Evolutionary conservation across 2,113 vertebrate genomes (phyloP).

Genomic region (Lagenorhynchus albirostris): DNA sequence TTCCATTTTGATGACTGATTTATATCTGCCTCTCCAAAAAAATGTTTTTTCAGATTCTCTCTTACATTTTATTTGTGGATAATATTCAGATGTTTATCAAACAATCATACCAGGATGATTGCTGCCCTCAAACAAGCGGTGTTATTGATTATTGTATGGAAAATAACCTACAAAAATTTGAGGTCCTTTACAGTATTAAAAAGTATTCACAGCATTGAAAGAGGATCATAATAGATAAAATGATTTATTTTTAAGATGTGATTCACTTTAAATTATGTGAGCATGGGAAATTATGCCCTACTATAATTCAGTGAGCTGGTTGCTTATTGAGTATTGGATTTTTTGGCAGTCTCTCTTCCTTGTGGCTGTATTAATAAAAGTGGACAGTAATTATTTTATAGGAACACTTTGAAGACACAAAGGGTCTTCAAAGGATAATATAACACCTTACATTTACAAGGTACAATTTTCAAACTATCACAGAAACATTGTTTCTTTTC

Average conservation of each 20-base stretch:
- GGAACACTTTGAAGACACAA: not conserved
- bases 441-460: not conserved
- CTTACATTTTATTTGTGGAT: not conserved
- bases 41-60: not conserved
- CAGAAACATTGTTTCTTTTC: not conserved
- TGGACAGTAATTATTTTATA: slow-evolving; percentile 20
- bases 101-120: not conserved
- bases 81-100: not conserved
- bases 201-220: not conserved
- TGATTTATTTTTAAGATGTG: not conserved
- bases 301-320: not conserved
- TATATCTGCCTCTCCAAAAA: not conserved
- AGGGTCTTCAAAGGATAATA: not conserved
- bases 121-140: not conserved
- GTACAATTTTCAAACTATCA: not conserved
- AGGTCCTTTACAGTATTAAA: not conserved
- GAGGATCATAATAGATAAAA: not conserved
- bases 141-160: not conserved
- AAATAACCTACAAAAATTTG: not conserved
- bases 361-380: slow-evolving; percentile 11
- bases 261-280: slow-evolving; percentile 5
- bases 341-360: not conserved
- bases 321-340: not conserved
- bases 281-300: not conserved
- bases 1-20: not conserved